Conservation (phyloP, 1,140 invertebrate genomes). For the Drosophila busckii region DNA sequence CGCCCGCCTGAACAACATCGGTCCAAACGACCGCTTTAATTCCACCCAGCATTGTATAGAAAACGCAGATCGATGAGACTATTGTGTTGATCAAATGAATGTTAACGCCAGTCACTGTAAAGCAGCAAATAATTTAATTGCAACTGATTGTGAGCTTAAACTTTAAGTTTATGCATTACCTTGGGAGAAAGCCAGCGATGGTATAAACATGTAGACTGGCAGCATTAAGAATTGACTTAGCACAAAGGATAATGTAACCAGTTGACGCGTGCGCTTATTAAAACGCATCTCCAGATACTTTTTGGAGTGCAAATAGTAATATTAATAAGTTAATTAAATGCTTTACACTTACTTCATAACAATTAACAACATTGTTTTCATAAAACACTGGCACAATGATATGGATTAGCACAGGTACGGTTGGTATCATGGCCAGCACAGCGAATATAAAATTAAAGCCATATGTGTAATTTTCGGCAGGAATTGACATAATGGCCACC, state of each 20-base stretch:
- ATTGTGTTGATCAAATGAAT: slow-evolving; percentile 85
- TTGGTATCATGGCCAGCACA: slow-evolving; percentile 82
- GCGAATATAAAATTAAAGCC: slow-evolving; percentile 85
- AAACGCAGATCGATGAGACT: slow-evolving; percentile 88
- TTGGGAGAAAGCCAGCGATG: slow-evolving; percentile 88
- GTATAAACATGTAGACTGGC: slow-evolving; percentile 80
- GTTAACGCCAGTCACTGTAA: slow-evolving; percentile 87
- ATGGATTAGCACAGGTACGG: slow-evolving; percentile 83
- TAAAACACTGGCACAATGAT: slow-evolving; percentile 92
- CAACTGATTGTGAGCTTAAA: slow-evolving; percentile 12
- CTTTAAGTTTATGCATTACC: slow-evolving; percentile 80
- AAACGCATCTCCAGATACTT: slow-evolving; percentile 87
- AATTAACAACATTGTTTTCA: slow-evolving; percentile 88
- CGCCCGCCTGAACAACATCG: slow-evolving; percentile 88
- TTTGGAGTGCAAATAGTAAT: slow-evolving; percentile 1
- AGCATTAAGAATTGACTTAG: slow-evolving; percentile 78
- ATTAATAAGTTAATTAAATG: not conserved
- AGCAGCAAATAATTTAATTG: slow-evolving; percentile 24
- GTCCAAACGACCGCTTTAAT: slow-evolving; percentile 94
- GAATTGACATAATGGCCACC: slow-evolving; percentile 87
- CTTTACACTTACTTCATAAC: slow-evolving; percentile 85
- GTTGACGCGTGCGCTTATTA: slow-evolving; percentile 81
- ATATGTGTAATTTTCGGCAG: slow-evolving; percentile 89
- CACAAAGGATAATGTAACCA: slow-evolving; percentile 84
- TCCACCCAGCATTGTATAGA: slow-evolving; percentile 91